These are phyloP conservation scores for Barypeithes pellucidus DNA, from an alignment of 2,888 invertebrate species.

Conservation along the genomic window DNA sequence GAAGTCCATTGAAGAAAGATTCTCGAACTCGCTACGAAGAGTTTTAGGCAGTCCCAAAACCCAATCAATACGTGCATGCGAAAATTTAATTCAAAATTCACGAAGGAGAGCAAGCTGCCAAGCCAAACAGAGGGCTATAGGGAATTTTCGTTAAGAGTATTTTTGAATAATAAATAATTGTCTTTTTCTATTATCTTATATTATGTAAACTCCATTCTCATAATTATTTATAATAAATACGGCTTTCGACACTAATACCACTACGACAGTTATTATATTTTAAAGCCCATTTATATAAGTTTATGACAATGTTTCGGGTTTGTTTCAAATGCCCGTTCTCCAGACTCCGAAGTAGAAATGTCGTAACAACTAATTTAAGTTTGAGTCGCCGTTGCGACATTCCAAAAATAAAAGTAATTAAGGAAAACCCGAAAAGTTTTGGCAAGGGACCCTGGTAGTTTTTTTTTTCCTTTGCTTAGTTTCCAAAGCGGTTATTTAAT, in stretches of 20 bases:
- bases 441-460: slow-evolving; percentile 28
- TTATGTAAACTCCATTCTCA: slow-evolving; percentile 2
- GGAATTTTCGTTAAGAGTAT: too few species aligned
- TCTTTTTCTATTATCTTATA: background rate
- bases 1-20: too few species aligned
- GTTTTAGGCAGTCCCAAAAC: too few species aligned
- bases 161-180: too few species aligned
- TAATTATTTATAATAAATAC: slow-evolving; percentile 11
- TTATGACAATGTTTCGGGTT: slow-evolving; percentile 19
- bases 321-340: slow-evolving; percentile 1
- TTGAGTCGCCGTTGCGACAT: slow-evolving; percentile 31
- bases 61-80: too few species aligned
- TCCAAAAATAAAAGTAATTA: slow-evolving; percentile 42
- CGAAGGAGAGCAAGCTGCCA: too few species aligned
- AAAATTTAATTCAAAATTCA: too few species aligned
- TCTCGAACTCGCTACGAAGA: too few species aligned
- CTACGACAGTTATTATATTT: slow-evolving; percentile 19
- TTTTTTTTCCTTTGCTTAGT: slow-evolving; percentile 32
- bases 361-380: slow-evolving; percentile 37
- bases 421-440: slow-evolving; percentile 32
- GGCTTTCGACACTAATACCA: background rate
- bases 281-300: slow-evolving; percentile 4
- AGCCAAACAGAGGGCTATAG: too few species aligned
- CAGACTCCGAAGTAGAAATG: slow-evolving; percentile 26
- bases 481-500: slow-evolving; percentile 17